These are phyloP conservation scores for Drosophila ironensis DNA, from an alignment of 1,140 invertebrate species.

Conservation along the genomic window DNA sequence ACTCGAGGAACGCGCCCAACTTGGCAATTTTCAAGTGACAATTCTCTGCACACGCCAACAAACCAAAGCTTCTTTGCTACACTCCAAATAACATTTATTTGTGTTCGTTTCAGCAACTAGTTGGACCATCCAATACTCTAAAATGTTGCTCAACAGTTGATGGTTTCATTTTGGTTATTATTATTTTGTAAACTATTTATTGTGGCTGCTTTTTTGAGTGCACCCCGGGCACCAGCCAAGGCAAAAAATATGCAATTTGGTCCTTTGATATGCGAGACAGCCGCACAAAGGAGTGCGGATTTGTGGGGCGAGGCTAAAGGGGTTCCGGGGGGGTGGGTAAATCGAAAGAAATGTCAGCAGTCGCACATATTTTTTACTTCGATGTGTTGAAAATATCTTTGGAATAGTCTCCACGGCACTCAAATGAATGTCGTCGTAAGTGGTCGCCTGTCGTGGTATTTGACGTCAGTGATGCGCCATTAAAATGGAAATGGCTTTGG, in stretches of 20 bases:
- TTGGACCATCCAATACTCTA: too few relatives aligned
- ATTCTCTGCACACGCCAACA: slow-evolving; percentile 52
- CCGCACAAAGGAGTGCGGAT: background rate
- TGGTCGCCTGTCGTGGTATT: slow-evolving; percentile 23
- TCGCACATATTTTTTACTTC: slow-evolving; percentile 41
- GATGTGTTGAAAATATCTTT: slow-evolving; percentile 68
- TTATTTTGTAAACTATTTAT: background rate
- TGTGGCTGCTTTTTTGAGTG: background rate
- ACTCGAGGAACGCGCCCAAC: slow-evolving; percentile 21
- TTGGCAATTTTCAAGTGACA: slow-evolving; percentile 74
- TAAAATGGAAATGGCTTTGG: background rate
- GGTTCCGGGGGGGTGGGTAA: background rate
- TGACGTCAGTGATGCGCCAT: slow-evolving; percentile 33
- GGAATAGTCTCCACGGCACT: slow-evolving; percentile 56
- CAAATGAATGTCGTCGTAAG: slow-evolving; percentile 65
- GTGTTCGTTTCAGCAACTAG: too few relatives aligned
- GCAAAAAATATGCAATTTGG: slow-evolving; percentile 51
- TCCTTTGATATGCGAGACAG: slow-evolving; percentile 43
- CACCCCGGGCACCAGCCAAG: slow-evolving; percentile 4
- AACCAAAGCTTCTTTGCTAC: slow-evolving; percentile 28
- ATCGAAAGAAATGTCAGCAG: slow-evolving; percentile 28
- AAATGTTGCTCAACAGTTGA: too few relatives aligned
- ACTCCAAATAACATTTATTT: background rate
- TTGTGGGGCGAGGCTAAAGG: background rate
- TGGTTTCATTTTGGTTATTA: background rate